Evolutionary conservation across 2,888 invertebrate genomes (phyloP).

Genomic region (Prostheceraeus crozeri): DNA sequence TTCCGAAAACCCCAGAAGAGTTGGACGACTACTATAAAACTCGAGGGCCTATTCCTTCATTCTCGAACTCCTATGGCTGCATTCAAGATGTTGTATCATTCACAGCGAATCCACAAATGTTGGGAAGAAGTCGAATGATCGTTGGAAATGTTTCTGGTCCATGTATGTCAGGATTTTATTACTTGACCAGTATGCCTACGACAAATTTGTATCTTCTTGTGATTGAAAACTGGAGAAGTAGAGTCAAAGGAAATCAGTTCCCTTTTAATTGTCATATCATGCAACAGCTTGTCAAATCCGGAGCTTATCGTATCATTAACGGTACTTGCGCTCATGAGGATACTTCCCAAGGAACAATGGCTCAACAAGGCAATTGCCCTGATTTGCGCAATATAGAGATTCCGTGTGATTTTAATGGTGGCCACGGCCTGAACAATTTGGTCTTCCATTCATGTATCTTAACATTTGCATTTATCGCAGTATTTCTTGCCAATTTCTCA

Average conservation of each 20-base stretch:
- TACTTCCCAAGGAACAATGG: conserved; percentile 47
- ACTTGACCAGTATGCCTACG: conserved; percentile 55
- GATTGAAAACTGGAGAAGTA: conserved; percentile 53
- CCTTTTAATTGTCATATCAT: conserved; percentile 58
- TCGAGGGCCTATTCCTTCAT: conserved; percentile 57
- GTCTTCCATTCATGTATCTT: too few relatives aligned
- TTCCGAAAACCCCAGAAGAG: conserved; percentile 57
- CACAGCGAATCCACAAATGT: conserved; percentile 47
- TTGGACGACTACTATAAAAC: conserved; percentile 56
- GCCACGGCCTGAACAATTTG: too few relatives aligned
- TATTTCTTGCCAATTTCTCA: too few relatives aligned
- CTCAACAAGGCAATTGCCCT: conserved; percentile 53
- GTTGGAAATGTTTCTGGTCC: conserved; percentile 57
- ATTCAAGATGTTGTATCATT: conserved; percentile 57
- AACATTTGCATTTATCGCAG: too few relatives aligned
- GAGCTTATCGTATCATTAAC: conserved; percentile 57
- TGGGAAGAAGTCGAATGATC: conserved; percentile 56
- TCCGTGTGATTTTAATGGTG: conserved; percentile 31
- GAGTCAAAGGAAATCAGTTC: conserved; percentile 51
- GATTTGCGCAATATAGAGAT: conserved; percentile 29
- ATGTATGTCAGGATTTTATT: conserved; percentile 58
- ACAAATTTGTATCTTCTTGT: conserved; percentile 57
- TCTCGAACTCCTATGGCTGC: conserved; percentile 57
- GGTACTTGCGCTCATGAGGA: conserved; percentile 57
- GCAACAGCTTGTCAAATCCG: conserved; percentile 56